Conservation (phyloP, 37 sponge, comb jelly and placozoan genomes). For the Spongilla lacustris region DNA sequence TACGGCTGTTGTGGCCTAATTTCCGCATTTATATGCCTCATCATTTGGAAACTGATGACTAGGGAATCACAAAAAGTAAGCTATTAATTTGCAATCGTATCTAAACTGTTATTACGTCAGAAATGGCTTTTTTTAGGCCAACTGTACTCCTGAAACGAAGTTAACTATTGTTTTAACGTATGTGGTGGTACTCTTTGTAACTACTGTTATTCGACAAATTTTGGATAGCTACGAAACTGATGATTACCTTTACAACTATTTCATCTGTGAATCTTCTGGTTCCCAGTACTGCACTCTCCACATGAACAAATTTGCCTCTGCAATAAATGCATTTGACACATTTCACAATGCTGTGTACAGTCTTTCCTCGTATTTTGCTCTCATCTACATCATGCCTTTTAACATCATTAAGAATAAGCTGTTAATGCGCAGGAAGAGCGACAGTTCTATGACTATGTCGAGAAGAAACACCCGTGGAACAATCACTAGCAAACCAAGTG, state of each 20-base stretch:
- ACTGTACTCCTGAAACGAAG: not conserved
- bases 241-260: not conserved
- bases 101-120: not conserved
- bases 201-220: not conserved
- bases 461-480: not conserved
- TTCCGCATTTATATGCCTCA: too few species aligned
- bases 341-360: not conserved
- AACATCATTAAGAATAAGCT: not conserved
- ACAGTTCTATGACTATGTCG: not conserved
- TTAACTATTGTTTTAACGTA: not conserved
- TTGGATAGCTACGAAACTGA: not conserved
- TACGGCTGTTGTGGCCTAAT: too few species aligned
- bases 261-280: not conserved
- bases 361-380: not conserved
- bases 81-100: not conserved
- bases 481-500: not conserved
- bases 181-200: not conserved
- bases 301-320: not conserved
- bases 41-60: too few species aligned
- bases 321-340: not conserved
- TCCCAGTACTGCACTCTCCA: not conserved
- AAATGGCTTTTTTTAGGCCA: not conserved
- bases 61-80: too few species aligned
- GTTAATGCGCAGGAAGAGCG: not conserved
- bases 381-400: not conserved